phyloP scores from a whole-genome alignment of 2,797 vertebrate genomes.

The Pseudotriccus pelzelni region DNA sequence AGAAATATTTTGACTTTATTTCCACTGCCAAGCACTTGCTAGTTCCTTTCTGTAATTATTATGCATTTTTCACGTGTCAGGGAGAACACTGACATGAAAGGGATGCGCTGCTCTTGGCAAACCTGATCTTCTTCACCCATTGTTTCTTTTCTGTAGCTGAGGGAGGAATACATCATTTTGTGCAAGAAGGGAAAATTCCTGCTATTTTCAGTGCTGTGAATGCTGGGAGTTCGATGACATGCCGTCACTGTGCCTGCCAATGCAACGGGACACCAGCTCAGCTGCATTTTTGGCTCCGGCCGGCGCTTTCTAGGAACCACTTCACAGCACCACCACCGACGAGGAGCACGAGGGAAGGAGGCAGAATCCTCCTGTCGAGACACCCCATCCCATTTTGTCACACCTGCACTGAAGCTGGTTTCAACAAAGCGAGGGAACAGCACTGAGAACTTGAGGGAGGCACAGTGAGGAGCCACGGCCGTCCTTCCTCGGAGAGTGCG shows the following conservation, averaged over 20 bases:
- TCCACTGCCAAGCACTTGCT: not conserved
- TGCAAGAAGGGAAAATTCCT: constrained; percentile 16
- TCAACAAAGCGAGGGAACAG: not conserved
- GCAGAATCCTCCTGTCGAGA: not conserved
- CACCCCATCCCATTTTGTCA: not conserved
- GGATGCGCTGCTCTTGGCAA: constrained; percentile 40
- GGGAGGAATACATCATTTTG: constrained; percentile 41
- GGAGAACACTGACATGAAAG: constrained; percentile 46
- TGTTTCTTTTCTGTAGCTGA: not conserved
- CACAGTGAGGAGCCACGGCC: accelerated
- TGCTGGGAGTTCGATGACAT: not conserved
- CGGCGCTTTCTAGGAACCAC: constrained; percentile 48
- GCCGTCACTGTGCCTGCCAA: constrained; percentile 8
- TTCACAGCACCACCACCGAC: not conserved
- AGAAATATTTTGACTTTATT: constrained; percentile 60
- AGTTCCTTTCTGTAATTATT: constrained; percentile 46
- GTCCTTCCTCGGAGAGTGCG: accelerated
- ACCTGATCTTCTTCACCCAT: constrained; percentile 28
- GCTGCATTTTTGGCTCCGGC: constrained; percentile 34
- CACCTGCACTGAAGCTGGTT: not conserved
- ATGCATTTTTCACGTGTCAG: not conserved
- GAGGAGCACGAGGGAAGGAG: not conserved
- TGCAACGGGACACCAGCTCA: constrained; percentile 46
- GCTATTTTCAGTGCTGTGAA: not conserved
- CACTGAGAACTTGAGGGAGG: accelerated